These are phyloP conservation scores for Epinephelus moara DNA, from an alignment of 2,113 vertebrate species.

Conservation along the genomic window DNA sequence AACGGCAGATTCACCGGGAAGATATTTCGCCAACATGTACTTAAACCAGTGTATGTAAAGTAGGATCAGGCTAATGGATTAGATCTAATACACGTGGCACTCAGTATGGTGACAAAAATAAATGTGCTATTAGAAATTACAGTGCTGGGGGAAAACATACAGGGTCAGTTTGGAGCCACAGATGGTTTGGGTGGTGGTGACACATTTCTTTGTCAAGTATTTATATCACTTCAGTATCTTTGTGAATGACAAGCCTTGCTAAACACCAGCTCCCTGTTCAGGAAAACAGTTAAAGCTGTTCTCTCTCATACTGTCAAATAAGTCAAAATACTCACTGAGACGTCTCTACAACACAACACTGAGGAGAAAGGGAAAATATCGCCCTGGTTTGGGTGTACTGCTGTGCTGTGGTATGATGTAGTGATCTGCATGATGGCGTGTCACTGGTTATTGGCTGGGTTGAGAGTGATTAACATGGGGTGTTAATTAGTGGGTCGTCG, in stretches of 20 bases:
- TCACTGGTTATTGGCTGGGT: conserved; percentile 79
- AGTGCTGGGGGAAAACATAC: conserved; percentile 37
- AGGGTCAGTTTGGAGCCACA: conserved; percentile 51
- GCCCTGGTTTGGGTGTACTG: conserved; percentile 46
- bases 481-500: conserved; percentile 81
- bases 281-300: conserved; percentile 48
- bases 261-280: conserved; percentile 42
- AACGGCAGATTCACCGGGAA: conserved; percentile 64
- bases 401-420: conserved; percentile 66
- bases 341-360: conserved; percentile 52
- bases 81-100: conserved; percentile 53
- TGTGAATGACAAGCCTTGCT: conserved; percentile 33
- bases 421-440: conserved; percentile 79
- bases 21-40: conserved; percentile 76
- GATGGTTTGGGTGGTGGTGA: conserved; percentile 45
- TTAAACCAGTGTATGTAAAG: conserved; percentile 70
- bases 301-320: conserved; percentile 15
- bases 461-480: conserved; percentile 83
- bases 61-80: conserved; percentile 65
- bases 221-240: conserved; percentile 29
- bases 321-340: conserved; percentile 67
- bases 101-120: conserved; percentile 61
- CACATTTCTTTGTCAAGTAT: conserved; percentile 49
- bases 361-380: conserved; percentile 53
- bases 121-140: conserved; percentile 56